phyloP scores from a whole-genome alignment of 2,888 invertebrate genomes.

The Leucozona laternaria region DNA sequence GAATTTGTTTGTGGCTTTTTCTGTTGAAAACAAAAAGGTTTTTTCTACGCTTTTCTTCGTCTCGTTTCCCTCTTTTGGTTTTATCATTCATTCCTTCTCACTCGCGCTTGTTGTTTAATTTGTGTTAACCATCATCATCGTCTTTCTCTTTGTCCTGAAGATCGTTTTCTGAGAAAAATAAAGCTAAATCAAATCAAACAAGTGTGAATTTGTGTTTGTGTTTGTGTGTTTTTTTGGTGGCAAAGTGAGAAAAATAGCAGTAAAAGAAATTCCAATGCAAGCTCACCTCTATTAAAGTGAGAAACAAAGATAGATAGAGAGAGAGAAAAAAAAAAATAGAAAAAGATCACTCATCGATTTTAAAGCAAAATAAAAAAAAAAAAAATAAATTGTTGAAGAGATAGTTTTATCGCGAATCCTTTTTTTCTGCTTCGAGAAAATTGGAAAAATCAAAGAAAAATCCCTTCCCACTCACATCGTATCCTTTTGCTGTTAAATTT shows the following conservation, averaged over 20 bases:
- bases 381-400: not conserved
- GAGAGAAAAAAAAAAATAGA: not conserved
- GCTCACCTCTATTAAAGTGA: conserved; percentile 19
- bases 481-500: not conserved
- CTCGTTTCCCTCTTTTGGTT: conserved; percentile 8
- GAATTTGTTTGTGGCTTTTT: not conserved
- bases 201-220: conserved; percentile 22
- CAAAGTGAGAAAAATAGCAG: conserved; percentile 62
- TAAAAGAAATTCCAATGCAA: conserved; percentile 56
- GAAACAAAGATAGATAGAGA: not conserved
- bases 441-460: not conserved
- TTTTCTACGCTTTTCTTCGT: conserved; percentile 6
- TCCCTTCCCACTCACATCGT: not conserved
- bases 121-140: not conserved
- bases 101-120: conserved; percentile 6
- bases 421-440: not conserved
- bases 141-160: conserved; percentile 45
- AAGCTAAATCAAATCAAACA: conserved; percentile 26
- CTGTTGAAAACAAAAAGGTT: conserved; percentile 9
- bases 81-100: not conserved
- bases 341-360: conserved; percentile 44
- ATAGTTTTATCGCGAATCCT: conserved; percentile 33
- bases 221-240: not conserved
- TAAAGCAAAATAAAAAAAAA: not conserved
- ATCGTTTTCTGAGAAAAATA: conserved; percentile 60